Evolutionary conservation across 2,797 vertebrate species (phyloP).

Genomic region (Sebastes vulpes): DNA sequence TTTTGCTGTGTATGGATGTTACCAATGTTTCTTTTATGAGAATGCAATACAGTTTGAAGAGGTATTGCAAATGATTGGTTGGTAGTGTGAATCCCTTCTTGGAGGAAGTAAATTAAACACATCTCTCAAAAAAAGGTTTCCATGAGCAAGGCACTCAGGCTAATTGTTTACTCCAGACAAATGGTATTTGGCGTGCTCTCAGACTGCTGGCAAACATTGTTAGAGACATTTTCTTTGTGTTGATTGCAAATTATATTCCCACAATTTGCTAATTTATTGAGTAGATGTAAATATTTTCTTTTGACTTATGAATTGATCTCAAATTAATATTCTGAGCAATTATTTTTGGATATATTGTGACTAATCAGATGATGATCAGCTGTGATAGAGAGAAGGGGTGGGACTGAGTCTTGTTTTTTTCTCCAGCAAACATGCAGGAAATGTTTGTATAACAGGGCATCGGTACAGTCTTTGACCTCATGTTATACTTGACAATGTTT

Average conservation of each 20-base stretch:
- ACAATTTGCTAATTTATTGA: not conserved
- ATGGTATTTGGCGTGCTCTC: conserved; percentile 56
- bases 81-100: conserved; percentile 4
- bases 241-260: not conserved
- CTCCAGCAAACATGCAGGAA: too few species aligned
- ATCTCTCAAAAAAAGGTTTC: conserved; percentile 3
- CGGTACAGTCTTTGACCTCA: not conserved
- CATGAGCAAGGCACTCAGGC: conserved; percentile 35
- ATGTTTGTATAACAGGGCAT: not conserved
- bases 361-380: not conserved
- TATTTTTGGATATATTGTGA: not conserved
- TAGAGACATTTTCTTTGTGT: not conserved
- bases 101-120: conserved; percentile 8
- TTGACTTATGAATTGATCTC: not conserved
- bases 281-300: not conserved
- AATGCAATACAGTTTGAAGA: not conserved
- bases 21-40: not conserved
- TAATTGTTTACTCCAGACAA: conserved; percentile 68
- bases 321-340: not conserved
- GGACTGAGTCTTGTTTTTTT: not conserved
- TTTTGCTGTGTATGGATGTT: conserved; percentile 2
- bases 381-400: fast-evolving
- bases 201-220: conserved; percentile 60
- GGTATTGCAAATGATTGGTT: conserved; percentile 1
- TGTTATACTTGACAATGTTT: not conserved